Evolutionary conservation across 2,113 vertebrate genomes (phyloP).

Genomic region (Mixornis gularis): DNA sequence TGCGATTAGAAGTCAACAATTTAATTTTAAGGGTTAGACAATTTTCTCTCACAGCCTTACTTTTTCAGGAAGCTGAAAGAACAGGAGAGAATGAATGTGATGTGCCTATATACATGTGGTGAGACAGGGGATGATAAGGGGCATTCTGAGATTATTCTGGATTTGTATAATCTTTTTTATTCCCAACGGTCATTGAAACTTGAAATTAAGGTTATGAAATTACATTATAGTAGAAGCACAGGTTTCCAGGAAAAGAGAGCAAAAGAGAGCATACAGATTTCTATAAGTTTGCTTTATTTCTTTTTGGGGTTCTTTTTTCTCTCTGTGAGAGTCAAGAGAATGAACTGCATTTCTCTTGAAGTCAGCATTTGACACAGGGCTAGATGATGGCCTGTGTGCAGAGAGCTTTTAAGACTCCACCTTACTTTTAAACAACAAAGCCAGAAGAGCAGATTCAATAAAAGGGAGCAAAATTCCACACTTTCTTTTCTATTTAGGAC

Average conservation of each 20-base stretch:
- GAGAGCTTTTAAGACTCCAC: not conserved
- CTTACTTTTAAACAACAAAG: not conserved
- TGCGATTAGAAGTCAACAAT: not conserved
- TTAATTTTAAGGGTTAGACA: not conserved
- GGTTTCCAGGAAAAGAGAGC: not conserved
- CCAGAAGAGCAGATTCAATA: not conserved
- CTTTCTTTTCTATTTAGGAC: not conserved
- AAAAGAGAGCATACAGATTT: not conserved
- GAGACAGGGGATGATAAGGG: not conserved
- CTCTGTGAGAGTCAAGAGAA: not conserved
- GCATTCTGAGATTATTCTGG: not conserved
- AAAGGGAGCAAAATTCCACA: not conserved
- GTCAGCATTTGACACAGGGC: not conserved
- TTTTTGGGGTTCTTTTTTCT: not conserved
- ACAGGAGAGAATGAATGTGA: not conserved
- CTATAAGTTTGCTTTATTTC: not conserved
- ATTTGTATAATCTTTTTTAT: not conserved
- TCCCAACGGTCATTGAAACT: not conserved
- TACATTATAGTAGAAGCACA: not conserved
- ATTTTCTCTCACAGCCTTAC: not conserved
- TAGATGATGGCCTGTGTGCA: not conserved
- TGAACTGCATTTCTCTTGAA: not conserved
- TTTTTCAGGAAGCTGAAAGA: not conserved
- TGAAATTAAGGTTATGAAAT: not conserved
- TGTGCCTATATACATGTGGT: rapidly evolving